phyloP scores from a whole-genome alignment of 2,888 invertebrate species.

The Zeuzera pyrina region DNA sequence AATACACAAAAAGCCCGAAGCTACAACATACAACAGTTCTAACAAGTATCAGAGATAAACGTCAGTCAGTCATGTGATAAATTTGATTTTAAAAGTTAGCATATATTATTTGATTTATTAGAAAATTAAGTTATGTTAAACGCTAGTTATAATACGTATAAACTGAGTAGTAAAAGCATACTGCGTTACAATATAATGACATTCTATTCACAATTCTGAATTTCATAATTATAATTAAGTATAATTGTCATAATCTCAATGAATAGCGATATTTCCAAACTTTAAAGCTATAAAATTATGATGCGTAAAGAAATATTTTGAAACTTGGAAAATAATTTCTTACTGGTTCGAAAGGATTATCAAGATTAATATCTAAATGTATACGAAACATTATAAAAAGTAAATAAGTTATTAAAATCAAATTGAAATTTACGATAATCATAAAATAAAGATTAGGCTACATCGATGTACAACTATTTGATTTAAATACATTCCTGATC shows the following conservation, averaged over 20 bases:
- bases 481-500: conserved; percentile 53
- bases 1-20: too few relatives aligned
- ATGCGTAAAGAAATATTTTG: conserved; percentile 26
- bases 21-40: too few relatives aligned
- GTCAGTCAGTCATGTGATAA: too few relatives aligned
- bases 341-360: conserved; percentile 36
- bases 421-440: conserved; percentile 63
- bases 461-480: conserved; percentile 35
- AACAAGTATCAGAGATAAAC: too few relatives aligned
- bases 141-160: too few relatives aligned
- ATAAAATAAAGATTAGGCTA: conserved; percentile 62
- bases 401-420: conserved; percentile 67
- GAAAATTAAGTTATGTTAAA: too few relatives aligned
- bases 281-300: conserved; percentile 17
- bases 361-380: conserved; percentile 47
- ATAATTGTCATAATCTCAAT: conserved; percentile 9
- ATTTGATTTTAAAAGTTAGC: too few relatives aligned
- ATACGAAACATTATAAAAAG: conserved; percentile 32
- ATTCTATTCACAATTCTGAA: too few relatives aligned
- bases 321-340: conserved; percentile 28
- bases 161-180: too few relatives aligned
- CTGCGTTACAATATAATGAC: too few relatives aligned
- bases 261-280: conserved; percentile 15
- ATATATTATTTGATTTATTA: too few relatives aligned
- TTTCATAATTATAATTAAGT: too few relatives aligned